Base-by-base conservation (phyloP, 2,797 vertebrate genomes). In the Gambusia yucatana region DNA sequence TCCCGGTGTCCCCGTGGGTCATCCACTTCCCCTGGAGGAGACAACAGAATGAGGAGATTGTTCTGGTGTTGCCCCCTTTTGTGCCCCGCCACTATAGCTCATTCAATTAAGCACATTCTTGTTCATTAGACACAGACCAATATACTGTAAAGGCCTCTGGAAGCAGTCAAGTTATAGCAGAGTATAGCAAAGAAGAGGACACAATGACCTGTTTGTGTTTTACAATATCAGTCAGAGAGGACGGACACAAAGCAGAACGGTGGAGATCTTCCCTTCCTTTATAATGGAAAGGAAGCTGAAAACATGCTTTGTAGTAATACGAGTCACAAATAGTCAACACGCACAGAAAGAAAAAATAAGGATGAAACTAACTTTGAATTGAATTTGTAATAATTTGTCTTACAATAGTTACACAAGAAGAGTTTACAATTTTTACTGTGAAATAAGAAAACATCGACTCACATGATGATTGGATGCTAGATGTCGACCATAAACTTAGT, bases 51-150 rank as follows among this genome's bases (percentile, higher is more conserved):
- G 79, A 67, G 48, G 50, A 81, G 84, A 91, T 89, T 94, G 93
- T 94, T 92, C 87, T 85, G 87, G 83, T 80, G 81, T 72, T 76
- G 76, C 84, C 87, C 84, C 79, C 74, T 81, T 52, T 86, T 59
- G 76, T 48, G 67, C 39, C 36, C 72, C 52, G 4, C 82, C 73
- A 48, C 65, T 25, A 78, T 41, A 78, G 81, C 78, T 81, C 1
- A 16, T 73, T 88, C 84, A 93, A 93, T 93, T 88, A 91, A 84
- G 77, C 88, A 84, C 91, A 94, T 92, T 92, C 89, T 87, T 80
- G 74, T 80, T 89, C 84, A 93, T 91, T 89, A 89, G 59, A 83
- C 79, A 78, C 80, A 80, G 71, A 71, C 10, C 76, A 16, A 76
- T 57, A 86, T 70, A 70, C 73, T 46, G 55, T 72, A 50, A 83